Evolutionary conservation across 2,797 vertebrate species (phyloP), one percentile per base, ranked within the genome.

Genomic region (Mastacembelus armatus): DNA sequence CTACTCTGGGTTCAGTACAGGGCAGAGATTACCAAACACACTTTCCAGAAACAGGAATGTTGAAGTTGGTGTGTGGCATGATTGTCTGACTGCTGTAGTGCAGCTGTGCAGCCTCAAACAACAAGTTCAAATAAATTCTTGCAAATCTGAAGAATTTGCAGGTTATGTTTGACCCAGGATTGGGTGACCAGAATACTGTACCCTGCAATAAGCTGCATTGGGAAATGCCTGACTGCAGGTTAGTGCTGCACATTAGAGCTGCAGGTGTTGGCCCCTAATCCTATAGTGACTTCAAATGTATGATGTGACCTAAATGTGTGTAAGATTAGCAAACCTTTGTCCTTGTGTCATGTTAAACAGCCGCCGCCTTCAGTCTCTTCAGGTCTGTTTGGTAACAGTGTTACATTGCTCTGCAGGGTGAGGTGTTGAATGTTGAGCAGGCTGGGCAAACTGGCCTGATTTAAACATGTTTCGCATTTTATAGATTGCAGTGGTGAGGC

Each of bases 401-500:
- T 42, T 60, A 51, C 68, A 61, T 83, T 69, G 54, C 49, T 80
- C 19, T 65, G 36, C 29, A 62, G 70, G 76, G 71, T 51, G 72
- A 68, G 78, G 56, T 19, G 18, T 11, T 57, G 26, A 61, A 27
- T 51, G 32, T 35, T 47, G 16, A 26, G 16, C 38, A 9, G 10
- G 33, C n/a, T 26, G 11, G 30, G 32, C 4, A 19, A 45, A 39
- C 16, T 64, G 51, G 40, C 39, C 44, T 47, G 35, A 63, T 71
- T 64, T 26, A 61, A 59, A 67, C n/a, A n/a, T 60, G 33, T 33
- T 26, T 48, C 27, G 61, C 45, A 63, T 77, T 29, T 50, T 49
- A 38, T 35, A 9, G 35, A 49, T 55, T 68, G 35, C 40, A 35
- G 2, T 47, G 15, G 27, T 38, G 16, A 38, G 60, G 43, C 45